Evolutionary conservation across 2,113 vertebrate genomes (phyloP), one percentile per base, ranked within the genome.

Genomic region (Triplophysa dalaica): DNA sequence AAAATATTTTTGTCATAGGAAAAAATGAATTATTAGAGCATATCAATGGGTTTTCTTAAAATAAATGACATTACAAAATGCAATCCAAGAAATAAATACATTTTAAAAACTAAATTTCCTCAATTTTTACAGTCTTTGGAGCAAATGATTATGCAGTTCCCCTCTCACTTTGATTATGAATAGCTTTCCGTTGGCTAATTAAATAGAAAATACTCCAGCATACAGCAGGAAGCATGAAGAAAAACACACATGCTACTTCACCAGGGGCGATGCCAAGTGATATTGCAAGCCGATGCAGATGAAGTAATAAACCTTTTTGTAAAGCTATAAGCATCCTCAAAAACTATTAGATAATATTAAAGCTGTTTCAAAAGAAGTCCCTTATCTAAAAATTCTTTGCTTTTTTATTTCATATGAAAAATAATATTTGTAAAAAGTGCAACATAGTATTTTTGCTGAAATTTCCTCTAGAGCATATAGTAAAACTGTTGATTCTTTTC

Each of bases 221-320:
- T 94, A 85, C 94, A 92, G 2, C 93, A 96, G 67, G 93, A 93
- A 66, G 74, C 92, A 92, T 89, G 84, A 94, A 60, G 91, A 93
- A 3, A 90, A 90, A 19, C 82, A 86, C 92, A 81, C n/a, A n/a
- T 95, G 92, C 68, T 87, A 87, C 11, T 50, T 3, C 11, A 50
- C 33, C 33, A 38, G 6, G 6, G 33, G 93, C 93, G 24, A 96
- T 94, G 81, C 94, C 94, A 7, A 94, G 92, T 72, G 93, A 90
- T 17, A 94, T 45, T 43, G 41, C 10, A 43, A 43, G 8, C 10
- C 8, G 2, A 43, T 45, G 8, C 5, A 2, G 43, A 45, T 45
- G 43, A 11, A 6, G 33, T 7, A 93, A 0, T 92, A 41, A 33
- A 58, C 17, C 22, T 26, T 48, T 69, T 50, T 16, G 50, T 26